Evolutionary conservation across 2,888 invertebrate genomes (phyloP).

Genomic region (Pseudococcus viburni): DNA sequence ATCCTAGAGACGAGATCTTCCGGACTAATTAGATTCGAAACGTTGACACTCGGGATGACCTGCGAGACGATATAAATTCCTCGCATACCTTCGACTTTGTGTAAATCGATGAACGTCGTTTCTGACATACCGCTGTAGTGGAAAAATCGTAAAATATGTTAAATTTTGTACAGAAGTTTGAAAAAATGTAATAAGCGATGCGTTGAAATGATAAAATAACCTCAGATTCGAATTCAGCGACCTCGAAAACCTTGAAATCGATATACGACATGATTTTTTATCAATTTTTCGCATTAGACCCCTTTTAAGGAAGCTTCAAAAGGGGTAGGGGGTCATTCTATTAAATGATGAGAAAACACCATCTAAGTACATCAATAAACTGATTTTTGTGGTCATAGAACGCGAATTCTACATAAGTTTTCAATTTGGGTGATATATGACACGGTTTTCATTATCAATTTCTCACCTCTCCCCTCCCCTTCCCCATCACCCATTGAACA

Average conservation of each 20-base stretch:
- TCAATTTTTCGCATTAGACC: background rate
- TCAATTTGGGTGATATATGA: no score
- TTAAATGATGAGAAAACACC: background rate
- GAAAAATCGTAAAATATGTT: slow-evolving; percentile 59
- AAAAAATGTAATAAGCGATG: background rate
- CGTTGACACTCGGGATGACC: slow-evolving; percentile 75
- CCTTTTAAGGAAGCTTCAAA: background rate
- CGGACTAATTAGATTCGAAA: slow-evolving; percentile 75
- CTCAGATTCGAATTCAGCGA: background rate
- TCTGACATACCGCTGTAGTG: slow-evolving; percentile 81
- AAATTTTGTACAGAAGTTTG: background rate
- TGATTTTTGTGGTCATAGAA: no score
- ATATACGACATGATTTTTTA: background rate
- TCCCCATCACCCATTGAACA: no score
- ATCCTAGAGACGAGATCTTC: slow-evolving; percentile 86
- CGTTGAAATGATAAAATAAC: background rate
- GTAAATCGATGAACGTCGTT: slow-evolving; percentile 88
- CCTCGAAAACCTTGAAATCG: slow-evolving; percentile 15
- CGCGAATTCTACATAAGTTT: no score
- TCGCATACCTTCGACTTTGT: slow-evolving; percentile 87
- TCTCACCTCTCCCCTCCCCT: no score
- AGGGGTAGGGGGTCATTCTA: background rate
- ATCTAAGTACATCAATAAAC: no score
- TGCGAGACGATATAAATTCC: slow-evolving; percentile 93
- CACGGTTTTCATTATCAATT: no score